Conservation (phyloP, 1,140 invertebrate genomes). For the Parasteatoda tepidariorum region DNA sequence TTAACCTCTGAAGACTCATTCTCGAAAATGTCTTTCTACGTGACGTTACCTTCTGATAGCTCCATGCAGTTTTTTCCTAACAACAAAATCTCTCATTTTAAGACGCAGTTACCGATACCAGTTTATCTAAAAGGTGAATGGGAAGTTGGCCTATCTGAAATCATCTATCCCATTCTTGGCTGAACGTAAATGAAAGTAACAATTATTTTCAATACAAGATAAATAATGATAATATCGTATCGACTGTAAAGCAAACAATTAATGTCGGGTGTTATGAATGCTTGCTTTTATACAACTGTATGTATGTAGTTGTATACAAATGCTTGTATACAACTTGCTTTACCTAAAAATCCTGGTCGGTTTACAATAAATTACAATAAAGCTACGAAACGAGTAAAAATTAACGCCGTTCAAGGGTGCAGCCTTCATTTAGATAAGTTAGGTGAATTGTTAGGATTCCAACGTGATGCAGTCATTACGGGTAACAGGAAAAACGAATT, state of each 20-base stretch:
- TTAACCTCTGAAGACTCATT: neutral
- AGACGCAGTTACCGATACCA: neutral
- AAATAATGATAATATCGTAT: neutral
- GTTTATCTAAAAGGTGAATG: neutral
- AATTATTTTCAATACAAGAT: neutral
- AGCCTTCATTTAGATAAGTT: too few species aligned
- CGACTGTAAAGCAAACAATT: neutral
- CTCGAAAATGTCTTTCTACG: constrained; percentile 1
- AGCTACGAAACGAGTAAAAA: too few species aligned
- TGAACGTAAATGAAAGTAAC: neutral
- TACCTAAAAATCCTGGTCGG: too few species aligned
- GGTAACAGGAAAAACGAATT: neutral
- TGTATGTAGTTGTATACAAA: too few species aligned
- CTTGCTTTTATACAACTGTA: too few species aligned
- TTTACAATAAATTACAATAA: too few species aligned
- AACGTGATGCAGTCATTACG: too few species aligned
- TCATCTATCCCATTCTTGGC: constrained; percentile 9
- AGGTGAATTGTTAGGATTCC: too few species aligned
- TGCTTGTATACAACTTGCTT: too few species aligned
- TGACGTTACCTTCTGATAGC: constrained; percentile 11
- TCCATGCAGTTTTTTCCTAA: neutral
- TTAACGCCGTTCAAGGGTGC: too few species aligned
- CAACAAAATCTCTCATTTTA: constrained; percentile 11
- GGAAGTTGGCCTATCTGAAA: constrained; percentile 10
- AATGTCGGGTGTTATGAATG: too few species aligned